These are phyloP conservation scores for Aplodontia rufa DNA, from an alignment of 2,113 vertebrate genomes.

Conservation along the genomic window DNA sequence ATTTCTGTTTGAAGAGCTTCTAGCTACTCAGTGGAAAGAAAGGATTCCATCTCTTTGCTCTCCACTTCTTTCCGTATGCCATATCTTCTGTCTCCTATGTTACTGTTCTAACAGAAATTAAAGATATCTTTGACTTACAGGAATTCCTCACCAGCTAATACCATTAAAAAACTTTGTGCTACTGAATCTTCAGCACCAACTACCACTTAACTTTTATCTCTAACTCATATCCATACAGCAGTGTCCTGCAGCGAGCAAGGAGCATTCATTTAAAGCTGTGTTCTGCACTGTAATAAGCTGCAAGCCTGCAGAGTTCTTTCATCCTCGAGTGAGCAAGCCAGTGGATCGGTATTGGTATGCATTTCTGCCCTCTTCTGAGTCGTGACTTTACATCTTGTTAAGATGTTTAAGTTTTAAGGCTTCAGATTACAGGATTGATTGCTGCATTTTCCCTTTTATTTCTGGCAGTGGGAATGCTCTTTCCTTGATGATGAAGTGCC, in stretches of 20 bases:
- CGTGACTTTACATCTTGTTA: slow-evolving; percentile 86
- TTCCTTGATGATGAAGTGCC: slow-evolving; percentile 82
- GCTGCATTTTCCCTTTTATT: slow-evolving; percentile 84
- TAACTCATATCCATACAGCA: slow-evolving; percentile 60
- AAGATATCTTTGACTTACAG: slow-evolving; percentile 68
- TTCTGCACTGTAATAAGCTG: slow-evolving; percentile 54
- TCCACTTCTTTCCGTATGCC: not conserved
- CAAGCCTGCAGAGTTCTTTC: slow-evolving; percentile 64
- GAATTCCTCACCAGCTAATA: slow-evolving; percentile 34
- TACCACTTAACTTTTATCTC: slow-evolving; percentile 79
- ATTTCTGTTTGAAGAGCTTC: not conserved
- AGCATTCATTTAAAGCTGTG: slow-evolving; percentile 47
- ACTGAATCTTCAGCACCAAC: slow-evolving; percentile 65
- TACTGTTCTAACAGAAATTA: slow-evolving; percentile 50
- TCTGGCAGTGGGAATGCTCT: slow-evolving; percentile 81
- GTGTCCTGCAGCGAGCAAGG: slow-evolving; percentile 61
- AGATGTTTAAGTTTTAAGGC: slow-evolving; percentile 83
- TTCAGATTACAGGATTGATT: slow-evolving; percentile 83
- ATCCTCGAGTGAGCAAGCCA: slow-evolving; percentile 56
- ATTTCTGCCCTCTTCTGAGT: slow-evolving; percentile 76
- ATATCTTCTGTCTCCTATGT: not conserved
- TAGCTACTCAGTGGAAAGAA: slow-evolving; percentile 40
- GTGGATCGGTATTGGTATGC: slow-evolving; percentile 68
- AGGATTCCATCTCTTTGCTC: not conserved
- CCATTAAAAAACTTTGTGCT: slow-evolving; percentile 57